Evolutionary conservation across 1,140 invertebrate genomes (phyloP).

Genomic region (Pseudoatta argentina): DNA sequence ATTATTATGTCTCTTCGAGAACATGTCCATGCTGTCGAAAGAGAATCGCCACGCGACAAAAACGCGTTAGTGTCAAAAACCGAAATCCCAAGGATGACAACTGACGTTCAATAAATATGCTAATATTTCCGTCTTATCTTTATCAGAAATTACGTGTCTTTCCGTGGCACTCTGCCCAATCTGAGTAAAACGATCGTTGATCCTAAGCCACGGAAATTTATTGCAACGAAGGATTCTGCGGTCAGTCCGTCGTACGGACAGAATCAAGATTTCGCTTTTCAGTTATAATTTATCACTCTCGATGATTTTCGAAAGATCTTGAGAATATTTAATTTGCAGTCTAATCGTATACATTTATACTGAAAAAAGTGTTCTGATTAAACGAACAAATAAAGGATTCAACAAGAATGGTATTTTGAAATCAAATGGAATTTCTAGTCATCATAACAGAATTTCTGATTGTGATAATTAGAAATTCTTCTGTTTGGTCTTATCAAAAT

Average conservation of each 20-base stretch:
- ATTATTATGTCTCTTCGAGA: constrained; percentile 59
- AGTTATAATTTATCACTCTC: neutral
- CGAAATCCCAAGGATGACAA: constrained; percentile 61
- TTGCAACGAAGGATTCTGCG: constrained; percentile 11
- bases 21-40: constrained; percentile 5
- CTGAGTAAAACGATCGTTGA: constrained; percentile 44
- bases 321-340: neutral
- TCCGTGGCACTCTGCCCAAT: constrained; percentile 47
- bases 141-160: constrained; percentile 58
- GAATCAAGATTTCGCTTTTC: neutral
- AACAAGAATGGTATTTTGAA: too few relatives aligned
- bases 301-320: neutral
- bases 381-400: too few relatives aligned
- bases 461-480: too few relatives aligned
- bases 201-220: constrained; percentile 51
- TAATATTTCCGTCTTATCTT: constrained; percentile 70
- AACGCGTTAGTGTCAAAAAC: constrained; percentile 20
- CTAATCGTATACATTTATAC: neutral
- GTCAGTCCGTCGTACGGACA: neutral
- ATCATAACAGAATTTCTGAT: too few relatives aligned
- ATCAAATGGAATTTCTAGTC: too few relatives aligned
- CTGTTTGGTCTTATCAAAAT: too few relatives aligned
- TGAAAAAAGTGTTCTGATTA: too few relatives aligned
- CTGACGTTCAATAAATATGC: constrained; percentile 81
- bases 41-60: constrained; percentile 28